These are phyloP conservation scores for Machaerirhynchus nigripectus DNA, from an alignment of 2,113 vertebrate species.

Conservation along the genomic window DNA sequence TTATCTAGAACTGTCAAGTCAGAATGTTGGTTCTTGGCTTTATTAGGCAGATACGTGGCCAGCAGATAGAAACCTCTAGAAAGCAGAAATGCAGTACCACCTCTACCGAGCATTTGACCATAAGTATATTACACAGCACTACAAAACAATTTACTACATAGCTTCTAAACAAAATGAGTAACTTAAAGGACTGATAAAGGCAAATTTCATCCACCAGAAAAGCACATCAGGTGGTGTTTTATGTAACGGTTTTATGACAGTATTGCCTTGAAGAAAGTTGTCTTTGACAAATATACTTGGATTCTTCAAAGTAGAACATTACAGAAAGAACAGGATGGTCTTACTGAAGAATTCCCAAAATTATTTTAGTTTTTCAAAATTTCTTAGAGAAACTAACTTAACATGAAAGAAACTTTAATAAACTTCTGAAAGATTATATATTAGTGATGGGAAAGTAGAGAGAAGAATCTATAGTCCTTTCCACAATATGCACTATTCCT, in stretches of 20 bases:
- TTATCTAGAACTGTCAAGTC: neutral
- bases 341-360: neutral
- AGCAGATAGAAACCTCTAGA: neutral
- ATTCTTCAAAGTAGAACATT: neutral
- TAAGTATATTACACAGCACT: neutral
- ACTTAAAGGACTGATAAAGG: neutral
- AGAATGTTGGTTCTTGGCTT: neutral
- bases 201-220: neutral
- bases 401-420: neutral
- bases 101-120: neutral
- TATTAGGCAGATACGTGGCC: neutral
- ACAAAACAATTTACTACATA: neutral
- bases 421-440: neutral
- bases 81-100: neutral
- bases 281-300: neutral
- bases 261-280: neutral
- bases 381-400: neutral
- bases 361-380: neutral
- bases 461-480: neutral
- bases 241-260: neutral
- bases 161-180: neutral
- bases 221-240: neutral
- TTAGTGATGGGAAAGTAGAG: neutral
- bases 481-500: neutral
- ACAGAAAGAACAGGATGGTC: neutral